These are phyloP conservation scores for Asarcornis scutulata DNA, from an alignment of 2,113 vertebrate species.

Conservation along the genomic window DNA sequence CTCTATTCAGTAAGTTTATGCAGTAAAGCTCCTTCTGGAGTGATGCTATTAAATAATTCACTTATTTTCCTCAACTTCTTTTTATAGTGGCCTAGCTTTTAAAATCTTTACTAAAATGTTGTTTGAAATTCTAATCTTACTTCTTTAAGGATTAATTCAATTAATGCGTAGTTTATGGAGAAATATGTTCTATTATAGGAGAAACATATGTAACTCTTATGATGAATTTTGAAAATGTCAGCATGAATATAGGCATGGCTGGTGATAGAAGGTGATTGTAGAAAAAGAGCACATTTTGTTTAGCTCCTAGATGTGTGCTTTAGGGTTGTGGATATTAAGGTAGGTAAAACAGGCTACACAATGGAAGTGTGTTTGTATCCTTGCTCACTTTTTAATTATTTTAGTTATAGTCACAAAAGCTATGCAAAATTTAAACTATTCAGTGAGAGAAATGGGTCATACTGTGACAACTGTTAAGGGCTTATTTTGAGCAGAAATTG, in stretches of 20 bases:
- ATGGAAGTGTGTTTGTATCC: neutral
- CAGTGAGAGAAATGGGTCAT: neutral
- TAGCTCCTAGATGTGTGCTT: neutral
- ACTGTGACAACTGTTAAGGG: neutral
- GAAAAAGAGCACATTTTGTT: neutral
- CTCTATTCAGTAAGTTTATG: neutral
- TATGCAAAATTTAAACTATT: neutral
- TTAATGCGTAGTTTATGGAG: neutral
- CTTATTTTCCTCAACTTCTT: neutral
- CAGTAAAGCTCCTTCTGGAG: conserved; percentile 23
- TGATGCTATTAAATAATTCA: conserved; percentile 34
- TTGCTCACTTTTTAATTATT: neutral
- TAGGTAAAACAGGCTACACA: neutral
- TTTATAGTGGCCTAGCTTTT: neutral
- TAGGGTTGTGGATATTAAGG: neutral
- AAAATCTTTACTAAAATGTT: neutral
- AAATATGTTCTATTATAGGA: neutral
- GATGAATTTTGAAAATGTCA: neutral
- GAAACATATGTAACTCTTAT: neutral
- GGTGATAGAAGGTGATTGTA: neutral
- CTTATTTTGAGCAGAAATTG: neutral
- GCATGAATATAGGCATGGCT: neutral
- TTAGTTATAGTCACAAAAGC: neutral
- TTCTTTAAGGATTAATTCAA: conserved; percentile 10
- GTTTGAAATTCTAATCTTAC: conserved; percentile 2